Percentiles rank a stretch among this genome's conserved stretches.
These are phyloP conservation scores for Microtus richardsoni DNA, from an alignment of 2,113 vertebrate species.

Conservation along the genomic window DNA sequence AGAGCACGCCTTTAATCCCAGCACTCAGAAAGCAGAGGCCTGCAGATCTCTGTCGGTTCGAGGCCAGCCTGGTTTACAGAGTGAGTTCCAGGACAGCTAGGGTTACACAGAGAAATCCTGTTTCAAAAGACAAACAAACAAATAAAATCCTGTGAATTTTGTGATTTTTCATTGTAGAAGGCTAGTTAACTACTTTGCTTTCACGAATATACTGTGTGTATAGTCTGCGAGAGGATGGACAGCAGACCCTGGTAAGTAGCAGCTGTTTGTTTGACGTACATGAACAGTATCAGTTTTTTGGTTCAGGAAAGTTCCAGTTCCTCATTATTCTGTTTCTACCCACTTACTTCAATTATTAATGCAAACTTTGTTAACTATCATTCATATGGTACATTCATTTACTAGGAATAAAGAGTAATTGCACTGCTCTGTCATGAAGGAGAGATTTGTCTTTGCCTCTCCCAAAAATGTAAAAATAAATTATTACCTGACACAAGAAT, in stretches of 20 bases:
- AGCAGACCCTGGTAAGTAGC: conserved; percentile 51
- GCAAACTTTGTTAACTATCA: conserved; percentile 36
- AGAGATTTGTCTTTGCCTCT: conserved; percentile 10
- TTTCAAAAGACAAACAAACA: neutral
- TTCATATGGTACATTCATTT: conserved; percentile 43
- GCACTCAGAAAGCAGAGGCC: neutral
- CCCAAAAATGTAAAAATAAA: conserved; percentile 42
- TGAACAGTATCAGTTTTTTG: conserved; percentile 70
- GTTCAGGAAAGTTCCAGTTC: conserved; percentile 48
- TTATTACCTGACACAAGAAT: conserved; percentile 88
- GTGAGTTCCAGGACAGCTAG: neutral
- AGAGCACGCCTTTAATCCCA: neutral
- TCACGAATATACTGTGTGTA: neutral
- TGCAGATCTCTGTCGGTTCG: neutral
- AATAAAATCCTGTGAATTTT: neutral
- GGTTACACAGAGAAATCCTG: neutral
- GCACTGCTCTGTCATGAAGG: neutral
- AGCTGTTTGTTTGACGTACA: conserved; percentile 74
- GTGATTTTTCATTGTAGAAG: conserved; percentile 8
- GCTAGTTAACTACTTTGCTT: conserved; percentile 47
- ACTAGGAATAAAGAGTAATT: conserved; percentile 38
- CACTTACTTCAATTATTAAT: conserved; percentile 40
- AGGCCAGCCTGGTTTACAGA: neutral
- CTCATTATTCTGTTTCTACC: conserved; percentile 56
- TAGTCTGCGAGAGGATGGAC: conserved; percentile 53